These are phyloP conservation scores for Nothoprocta perdicaria DNA, from an alignment of 2,113 vertebrate species.

Conservation along the genomic window DNA sequence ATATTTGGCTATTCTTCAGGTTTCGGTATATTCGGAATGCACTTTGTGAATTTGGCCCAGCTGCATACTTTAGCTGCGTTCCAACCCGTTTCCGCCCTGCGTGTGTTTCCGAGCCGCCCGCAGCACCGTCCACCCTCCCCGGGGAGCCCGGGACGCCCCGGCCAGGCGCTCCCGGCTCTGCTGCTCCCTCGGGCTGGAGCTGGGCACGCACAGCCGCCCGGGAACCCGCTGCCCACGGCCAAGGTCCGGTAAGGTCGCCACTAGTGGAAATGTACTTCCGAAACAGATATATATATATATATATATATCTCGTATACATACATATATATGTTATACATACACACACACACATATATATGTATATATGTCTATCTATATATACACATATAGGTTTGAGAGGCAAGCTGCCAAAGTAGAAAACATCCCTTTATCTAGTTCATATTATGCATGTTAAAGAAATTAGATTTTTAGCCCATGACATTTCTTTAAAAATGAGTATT, in stretches of 20 bases:
- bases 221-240: too few species aligned
- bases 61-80: not conserved
- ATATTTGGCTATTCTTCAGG: not conserved
- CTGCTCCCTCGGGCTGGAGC: too few species aligned
- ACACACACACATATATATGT: slow-evolving; percentile 58
- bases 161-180: not conserved
- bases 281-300: not conserved
- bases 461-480: slow-evolving; percentile 69
- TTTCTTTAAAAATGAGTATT: slow-evolving; percentile 80
- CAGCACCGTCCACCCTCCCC: rapidly evolving
- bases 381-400: slow-evolving; percentile 48
- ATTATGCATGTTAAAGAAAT: slow-evolving; percentile 74
- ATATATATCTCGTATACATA: slow-evolving; percentile 39
- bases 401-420: slow-evolving; percentile 78
- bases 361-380: slow-evolving; percentile 32
- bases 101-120: not conserved
- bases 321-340: slow-evolving; percentile 54
- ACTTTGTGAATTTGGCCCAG: not conserved
- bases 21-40: not conserved
- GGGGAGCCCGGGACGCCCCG: not conserved
- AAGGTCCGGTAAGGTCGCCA: not conserved
- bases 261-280: slow-evolving; percentile 5
- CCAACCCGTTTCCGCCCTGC: not conserved
- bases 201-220: too few species aligned
- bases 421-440: slow-evolving; percentile 54